Base-by-base conservation (phyloP, 2,888 invertebrate species). In the Cenopis cana region DNA sequence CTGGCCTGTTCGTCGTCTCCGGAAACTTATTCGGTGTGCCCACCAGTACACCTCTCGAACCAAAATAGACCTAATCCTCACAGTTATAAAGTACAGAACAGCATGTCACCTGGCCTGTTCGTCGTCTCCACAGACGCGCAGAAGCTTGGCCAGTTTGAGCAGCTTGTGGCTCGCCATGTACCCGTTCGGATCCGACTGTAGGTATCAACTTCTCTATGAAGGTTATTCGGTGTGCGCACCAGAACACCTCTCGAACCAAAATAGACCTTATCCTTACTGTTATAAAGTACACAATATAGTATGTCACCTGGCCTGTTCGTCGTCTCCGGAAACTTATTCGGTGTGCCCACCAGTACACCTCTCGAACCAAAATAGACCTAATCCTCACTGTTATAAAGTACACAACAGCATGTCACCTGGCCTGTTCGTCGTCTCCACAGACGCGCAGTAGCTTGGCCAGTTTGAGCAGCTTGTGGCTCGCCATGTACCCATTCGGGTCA, bases 131-230 rank as follows among this genome's bases (percentile, higher is more conserved):
- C 94, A 93, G 17, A 96, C 93, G 61, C 95, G 87, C 74, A 97
- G 84, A 77, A 96, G 86, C 70, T 94, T 89, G 0, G 96, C 96
- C 38, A 97, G 85, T 73, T 95, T 94, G 57, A 96, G 84, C 61
- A 97, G 85, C 83, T 94, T 94, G 73, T 95, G 95, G 72, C 94
- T 94, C 72, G 95, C 95, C 80, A 95, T 93, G 80, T 95, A 96
- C 18, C 95, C 95, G 72, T 89, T 93, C 10, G 90, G 86, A 55
- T 94, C 94, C 3, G 6, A 8, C 5, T 33, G 2, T 8, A 33
- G 33, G 6, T 6, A n/a, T n/a, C n/a, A n/a, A 33, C 33, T 33
- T 33, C 8, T 33, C 33, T 33, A 33, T 33, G 5, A 33, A 6
- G 33, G 3, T 33, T 6, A 33, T 96, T 92, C 61, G 2, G 24